Evolutionary conservation across 2,888 invertebrate species (phyloP), one percentile per base, ranked within the genome.

Genomic region (Anthophora plumipes): DNA sequence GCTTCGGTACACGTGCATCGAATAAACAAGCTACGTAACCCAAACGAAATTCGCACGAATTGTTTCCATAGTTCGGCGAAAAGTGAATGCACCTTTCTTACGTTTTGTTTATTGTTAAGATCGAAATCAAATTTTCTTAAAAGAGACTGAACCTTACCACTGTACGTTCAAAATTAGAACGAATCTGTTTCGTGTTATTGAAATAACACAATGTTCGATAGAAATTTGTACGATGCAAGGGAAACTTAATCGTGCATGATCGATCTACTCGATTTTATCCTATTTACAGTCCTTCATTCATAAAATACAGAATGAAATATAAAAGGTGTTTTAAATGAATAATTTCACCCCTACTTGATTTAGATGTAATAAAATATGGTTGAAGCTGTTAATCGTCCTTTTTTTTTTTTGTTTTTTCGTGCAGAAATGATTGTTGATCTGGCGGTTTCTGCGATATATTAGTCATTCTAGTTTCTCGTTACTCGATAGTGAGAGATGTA

Each of bases 21-120:
- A 68, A 79, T 86, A 85, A 85, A 85, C 85, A 86, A 86, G 84
- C 84, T 67, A 59, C 66, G 41, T 67, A 60, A 71, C 70, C 48
- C 76, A 81, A 73, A 77, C 77, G 69, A 82, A 77, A 82, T 81
- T 82, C 82, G 52, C 64, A 54, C 64, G 82, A 81, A 82, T 82
- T 82, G 82, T 82, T 82, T 77, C 82, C 81, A 77, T 59, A 46
- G 76, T 68, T 76, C 82, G 71, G 37, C 50, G 76, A 81, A 82
- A 82, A 50, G 82, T 72, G 82, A 82, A 82, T 57, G 77, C 69
- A 81, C 82, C 64, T 73, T 69, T 72, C 72, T 82, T 73, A 41
- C 64, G 48, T 50, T 37, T 60, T 60, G 82, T 69, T 77, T 82
- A 82, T 81, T 73, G 81, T 81, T 81, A 77, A n/a, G 82, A 81